These are phyloP conservation scores for Drosophila tsacasi DNA, from an alignment of 1,140 invertebrate genomes.

Conservation along the genomic window DNA sequence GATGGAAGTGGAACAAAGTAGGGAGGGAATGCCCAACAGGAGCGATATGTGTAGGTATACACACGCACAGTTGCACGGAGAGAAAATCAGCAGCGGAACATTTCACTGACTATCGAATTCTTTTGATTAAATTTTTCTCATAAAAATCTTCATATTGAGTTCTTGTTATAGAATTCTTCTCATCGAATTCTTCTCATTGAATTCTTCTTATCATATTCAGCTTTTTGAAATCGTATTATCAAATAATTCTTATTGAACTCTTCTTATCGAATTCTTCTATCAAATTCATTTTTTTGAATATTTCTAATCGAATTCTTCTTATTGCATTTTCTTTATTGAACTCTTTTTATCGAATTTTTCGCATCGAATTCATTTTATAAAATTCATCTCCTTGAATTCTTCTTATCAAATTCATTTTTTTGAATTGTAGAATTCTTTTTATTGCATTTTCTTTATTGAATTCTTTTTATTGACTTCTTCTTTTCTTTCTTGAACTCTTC, in stretches of 20 bases:
- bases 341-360: neutral
- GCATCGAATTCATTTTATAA: neutral
- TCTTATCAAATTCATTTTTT: neutral
- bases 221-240: no score
- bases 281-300: no score
- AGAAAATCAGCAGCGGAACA: neutral
- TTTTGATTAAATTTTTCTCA: neutral
- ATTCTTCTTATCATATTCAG: neutral
- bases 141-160: no score
- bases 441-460: no score
- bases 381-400: neutral
- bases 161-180: neutral
- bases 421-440: neutral
- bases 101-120: neutral
- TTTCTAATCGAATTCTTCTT: neutral
- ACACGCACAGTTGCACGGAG: slow-evolving; percentile 5
- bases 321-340: neutral
- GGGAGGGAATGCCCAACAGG: slow-evolving; percentile 5
- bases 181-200: neutral
- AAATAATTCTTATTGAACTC: no score
- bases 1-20: slow-evolving; percentile 9
- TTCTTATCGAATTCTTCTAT: neutral
- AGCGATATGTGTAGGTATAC: slow-evolving; percentile 6
- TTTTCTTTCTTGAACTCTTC: neutral
- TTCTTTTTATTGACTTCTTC: neutral